These are phyloP conservation scores for Bettongia penicillata DNA, from an alignment of 2,113 vertebrate genomes.

Conservation along the genomic window DNA sequence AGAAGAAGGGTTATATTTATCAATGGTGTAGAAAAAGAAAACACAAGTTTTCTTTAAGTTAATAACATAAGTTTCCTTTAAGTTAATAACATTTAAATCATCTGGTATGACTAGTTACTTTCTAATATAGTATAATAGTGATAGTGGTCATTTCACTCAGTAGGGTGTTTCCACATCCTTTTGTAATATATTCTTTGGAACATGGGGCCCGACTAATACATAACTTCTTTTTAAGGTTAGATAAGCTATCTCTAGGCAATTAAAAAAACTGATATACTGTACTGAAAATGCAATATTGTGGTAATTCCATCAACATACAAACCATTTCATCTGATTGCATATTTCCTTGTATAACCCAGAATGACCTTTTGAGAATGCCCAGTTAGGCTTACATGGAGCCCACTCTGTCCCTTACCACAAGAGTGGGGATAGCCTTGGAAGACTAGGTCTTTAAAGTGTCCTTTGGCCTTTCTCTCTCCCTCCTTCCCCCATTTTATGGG, in stretches of 20 bases:
- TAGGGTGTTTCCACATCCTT: conserved; percentile 8
- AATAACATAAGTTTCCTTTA: conserved; percentile 1
- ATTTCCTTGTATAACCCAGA: neutral
- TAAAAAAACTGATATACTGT: neutral
- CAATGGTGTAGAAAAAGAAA: neutral
- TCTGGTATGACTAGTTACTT: neutral
- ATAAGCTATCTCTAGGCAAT: neutral
- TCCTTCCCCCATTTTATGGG: neutral
- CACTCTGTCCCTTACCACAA: neutral
- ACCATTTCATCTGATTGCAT: neutral
- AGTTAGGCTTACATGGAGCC: neutral
- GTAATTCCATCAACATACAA: neutral
- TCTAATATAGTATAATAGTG: neutral
- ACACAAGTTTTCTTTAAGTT: neutral
- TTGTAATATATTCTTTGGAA: neutral
- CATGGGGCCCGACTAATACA: neutral
- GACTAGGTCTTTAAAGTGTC: neutral
- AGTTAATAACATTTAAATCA: neutral
- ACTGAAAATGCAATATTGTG: neutral
- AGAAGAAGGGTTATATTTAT: neutral
- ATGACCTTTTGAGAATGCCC: neutral
- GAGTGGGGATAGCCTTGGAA: neutral
- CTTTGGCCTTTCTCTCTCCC: neutral
- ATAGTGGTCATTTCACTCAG: neutral
- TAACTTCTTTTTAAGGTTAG: neutral